These are phyloP conservation scores for Pseudeuparius sepicola DNA, from an alignment of 2,888 invertebrate genomes.

Conservation along the genomic window DNA sequence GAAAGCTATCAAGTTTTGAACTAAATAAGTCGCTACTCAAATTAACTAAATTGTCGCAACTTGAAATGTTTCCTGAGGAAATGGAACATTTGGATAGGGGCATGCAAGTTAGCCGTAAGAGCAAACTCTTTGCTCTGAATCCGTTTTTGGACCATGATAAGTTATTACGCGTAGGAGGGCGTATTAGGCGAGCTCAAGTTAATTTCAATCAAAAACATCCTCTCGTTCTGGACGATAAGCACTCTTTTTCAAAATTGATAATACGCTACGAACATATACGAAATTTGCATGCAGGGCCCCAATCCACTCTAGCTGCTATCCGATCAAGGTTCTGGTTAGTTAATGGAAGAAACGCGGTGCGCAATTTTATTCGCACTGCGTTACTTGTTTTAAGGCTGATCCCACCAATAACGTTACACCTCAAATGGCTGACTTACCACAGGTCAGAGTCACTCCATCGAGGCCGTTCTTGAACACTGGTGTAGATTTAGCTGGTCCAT, in stretches of 20 bases:
- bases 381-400: slow-evolving; percentile 11
- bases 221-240: neutral
- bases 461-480: slow-evolving; percentile 15
- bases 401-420: slow-evolving; percentile 3
- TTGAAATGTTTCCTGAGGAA: slow-evolving; percentile 4
- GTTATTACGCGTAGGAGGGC: slow-evolving; percentile 6
- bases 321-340: slow-evolving; percentile 12
- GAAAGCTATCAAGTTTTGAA: slow-evolving; percentile 4
- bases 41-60: slow-evolving; percentile 9
- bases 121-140: slow-evolving; percentile 5
- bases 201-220: slow-evolving; percentile 6
- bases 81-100: neutral
- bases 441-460: slow-evolving; percentile 9
- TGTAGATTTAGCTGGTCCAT: slow-evolving; percentile 17
- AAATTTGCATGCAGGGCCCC: slow-evolving; percentile 10
- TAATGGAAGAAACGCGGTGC: slow-evolving; percentile 5
- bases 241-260: slow-evolving; percentile 1
- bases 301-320: slow-evolving; percentile 8
- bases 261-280: slow-evolving; percentile 8
- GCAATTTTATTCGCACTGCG: slow-evolving; percentile 10
- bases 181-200: slow-evolving; percentile 1
- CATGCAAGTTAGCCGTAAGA: too few species aligned
- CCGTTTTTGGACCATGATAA: slow-evolving; percentile 9
- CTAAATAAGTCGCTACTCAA: slow-evolving; percentile 1
- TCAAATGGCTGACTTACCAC: slow-evolving; percentile 16